phyloP scores from a whole-genome alignment of 2,113 vertebrate genomes.

The Mixornis gularis region DNA sequence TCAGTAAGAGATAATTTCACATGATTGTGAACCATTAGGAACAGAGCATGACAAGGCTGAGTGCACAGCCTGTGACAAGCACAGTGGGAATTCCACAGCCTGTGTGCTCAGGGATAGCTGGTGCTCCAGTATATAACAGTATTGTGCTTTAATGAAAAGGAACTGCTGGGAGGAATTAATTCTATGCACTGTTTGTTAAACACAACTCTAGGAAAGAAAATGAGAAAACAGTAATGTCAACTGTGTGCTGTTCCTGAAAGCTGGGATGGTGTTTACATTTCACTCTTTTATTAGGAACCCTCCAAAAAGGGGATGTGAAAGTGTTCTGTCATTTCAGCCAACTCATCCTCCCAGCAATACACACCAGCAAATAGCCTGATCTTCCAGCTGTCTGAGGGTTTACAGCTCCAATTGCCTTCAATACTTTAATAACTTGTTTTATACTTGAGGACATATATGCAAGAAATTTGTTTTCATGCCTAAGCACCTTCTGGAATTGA shows the following conservation, averaged over 20 bases:
- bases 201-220: conserved; percentile 16
- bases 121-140: neutral
- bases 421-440: neutral
- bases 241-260: neutral
- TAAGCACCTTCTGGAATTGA: neutral
- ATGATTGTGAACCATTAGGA: neutral
- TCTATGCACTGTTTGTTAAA: neutral
- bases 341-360: neutral
- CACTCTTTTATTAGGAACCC: neutral
- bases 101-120: neutral
- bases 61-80: neutral
- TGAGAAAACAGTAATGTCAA: neutral
- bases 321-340: neutral
- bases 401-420: neutral
- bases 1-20: neutral
- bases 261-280: neutral
- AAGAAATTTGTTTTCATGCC: neutral
- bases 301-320: neutral
- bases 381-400: neutral
- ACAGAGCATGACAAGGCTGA: neutral
- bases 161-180: conserved; percentile 32
- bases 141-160: neutral
- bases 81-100: neutral
- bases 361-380: neutral
- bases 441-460: neutral